Conservation (phyloP, 2,113 vertebrate species). For the Cephalopterus ornatus region DNA sequence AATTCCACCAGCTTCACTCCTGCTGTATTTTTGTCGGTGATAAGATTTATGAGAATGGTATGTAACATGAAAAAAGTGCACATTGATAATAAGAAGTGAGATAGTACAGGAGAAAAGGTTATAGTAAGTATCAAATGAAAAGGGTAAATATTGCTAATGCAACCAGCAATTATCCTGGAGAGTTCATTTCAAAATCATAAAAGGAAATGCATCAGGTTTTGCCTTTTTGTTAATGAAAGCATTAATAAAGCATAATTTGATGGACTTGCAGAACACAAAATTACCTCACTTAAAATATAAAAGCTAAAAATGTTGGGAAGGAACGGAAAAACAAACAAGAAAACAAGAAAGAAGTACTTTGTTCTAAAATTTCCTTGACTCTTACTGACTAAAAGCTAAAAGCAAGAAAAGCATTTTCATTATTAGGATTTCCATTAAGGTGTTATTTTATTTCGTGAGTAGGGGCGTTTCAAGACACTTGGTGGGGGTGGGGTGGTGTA, state of each 20-base stretch:
- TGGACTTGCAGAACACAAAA: neutral
- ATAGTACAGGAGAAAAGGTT: neutral
- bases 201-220: neutral
- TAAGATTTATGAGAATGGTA: neutral
- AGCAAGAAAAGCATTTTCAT: neutral
- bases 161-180: neutral
- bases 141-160: neutral
- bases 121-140: neutral
- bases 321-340: neutral
- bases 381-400: neutral
- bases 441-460: neutral
- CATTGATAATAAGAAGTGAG: neutral
- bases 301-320: neutral
- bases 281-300: neutral
- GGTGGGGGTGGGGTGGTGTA: neutral
- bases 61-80: neutral
- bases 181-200: neutral
- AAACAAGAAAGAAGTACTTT: neutral
- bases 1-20: neutral
- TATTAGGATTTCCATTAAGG: neutral
- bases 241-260: neutral
- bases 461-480: neutral
- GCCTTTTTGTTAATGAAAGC: neutral
- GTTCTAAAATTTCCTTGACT: neutral
- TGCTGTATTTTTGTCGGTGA: neutral